These are phyloP conservation scores for Hyperoplus immaculatus DNA, from an alignment of 2,797 vertebrate species.

Conservation along the genomic window DNA sequence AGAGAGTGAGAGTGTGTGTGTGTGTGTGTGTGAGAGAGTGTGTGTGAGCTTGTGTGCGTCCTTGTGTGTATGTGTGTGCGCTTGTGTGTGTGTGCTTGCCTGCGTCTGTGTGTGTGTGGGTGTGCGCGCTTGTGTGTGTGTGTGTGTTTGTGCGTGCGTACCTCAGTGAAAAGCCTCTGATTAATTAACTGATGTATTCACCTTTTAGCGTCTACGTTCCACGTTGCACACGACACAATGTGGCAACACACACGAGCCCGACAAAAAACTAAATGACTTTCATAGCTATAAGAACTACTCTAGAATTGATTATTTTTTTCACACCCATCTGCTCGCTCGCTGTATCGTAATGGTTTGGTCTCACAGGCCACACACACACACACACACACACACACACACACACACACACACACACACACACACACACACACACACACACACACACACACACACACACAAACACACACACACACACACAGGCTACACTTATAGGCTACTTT, in stretches of 20 bases:
- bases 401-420: no score
- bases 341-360: constrained; percentile 41
- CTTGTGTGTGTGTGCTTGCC: no score
- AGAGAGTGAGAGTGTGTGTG: no score
- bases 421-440: no score
- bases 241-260: constrained; percentile 14
- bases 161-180: constrained; percentile 42
- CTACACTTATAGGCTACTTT: constrained; percentile 4
- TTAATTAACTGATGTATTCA: constrained; percentile 72
- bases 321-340: not conserved
- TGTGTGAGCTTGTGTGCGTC: no score
- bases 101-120: no score
- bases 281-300: constrained; percentile 31
- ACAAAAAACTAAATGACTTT: constrained; percentile 53
- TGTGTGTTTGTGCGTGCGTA: not conserved
- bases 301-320: constrained; percentile 22
- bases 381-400: no score
- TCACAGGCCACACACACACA: not conserved
- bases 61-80: no score
- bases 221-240: constrained; percentile 21
- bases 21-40: no score
- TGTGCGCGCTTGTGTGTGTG: no score
- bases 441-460: no score
- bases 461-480: no score
- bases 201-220: constrained; percentile 39